A percentile compares a stretch with the other conserved stretches of the same genome.
Conservation (phyloP, 1,140 invertebrate genomes). For the Drosophila sproati region DNA sequence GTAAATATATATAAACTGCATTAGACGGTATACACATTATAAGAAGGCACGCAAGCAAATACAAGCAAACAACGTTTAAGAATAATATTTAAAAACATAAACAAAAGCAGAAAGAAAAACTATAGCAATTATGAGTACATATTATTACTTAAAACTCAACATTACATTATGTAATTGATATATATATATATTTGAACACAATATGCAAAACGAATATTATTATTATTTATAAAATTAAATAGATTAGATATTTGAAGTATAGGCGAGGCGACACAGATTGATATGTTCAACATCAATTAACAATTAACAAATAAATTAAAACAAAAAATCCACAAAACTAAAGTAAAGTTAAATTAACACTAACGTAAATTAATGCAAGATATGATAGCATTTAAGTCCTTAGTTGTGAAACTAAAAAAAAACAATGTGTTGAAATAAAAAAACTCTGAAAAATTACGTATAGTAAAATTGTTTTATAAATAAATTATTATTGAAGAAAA, state of each 20-base stretch:
- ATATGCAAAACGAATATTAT: conserved; percentile 54
- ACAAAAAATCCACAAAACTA: conserved; percentile 49
- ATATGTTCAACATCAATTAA: conserved; percentile 66
- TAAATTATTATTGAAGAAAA: conserved; percentile 63
- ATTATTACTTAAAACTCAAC: conserved; percentile 63
- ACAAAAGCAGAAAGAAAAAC: conserved; percentile 27
- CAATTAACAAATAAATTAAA: conserved; percentile 35
- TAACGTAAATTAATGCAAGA: conserved; percentile 51
- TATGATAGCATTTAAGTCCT: conserved; percentile 70
- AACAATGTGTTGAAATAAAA: conserved; percentile 53
- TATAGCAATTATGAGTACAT: conserved; percentile 77
- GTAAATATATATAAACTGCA: conserved; percentile 57
- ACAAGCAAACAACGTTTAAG: conserved; percentile 51
- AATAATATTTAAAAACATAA: conserved; percentile 55
- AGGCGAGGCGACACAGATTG: conserved; percentile 47
- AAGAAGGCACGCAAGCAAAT: conserved; percentile 29
- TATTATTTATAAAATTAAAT: conserved; percentile 64
- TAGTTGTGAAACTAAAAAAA: conserved; percentile 64
- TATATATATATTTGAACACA: conserved; percentile 47
- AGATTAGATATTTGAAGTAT: conserved; percentile 50
- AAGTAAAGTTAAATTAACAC: conserved; percentile 68
- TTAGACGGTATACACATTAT: conserved; percentile 13
- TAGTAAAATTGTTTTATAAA: conserved; percentile 75
- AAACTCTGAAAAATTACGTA: conserved; percentile 52
- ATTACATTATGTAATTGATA: conserved; percentile 56